phyloP scores from a whole-genome alignment of 2,113 vertebrate genomes.

The Crotalus tigris region DNA sequence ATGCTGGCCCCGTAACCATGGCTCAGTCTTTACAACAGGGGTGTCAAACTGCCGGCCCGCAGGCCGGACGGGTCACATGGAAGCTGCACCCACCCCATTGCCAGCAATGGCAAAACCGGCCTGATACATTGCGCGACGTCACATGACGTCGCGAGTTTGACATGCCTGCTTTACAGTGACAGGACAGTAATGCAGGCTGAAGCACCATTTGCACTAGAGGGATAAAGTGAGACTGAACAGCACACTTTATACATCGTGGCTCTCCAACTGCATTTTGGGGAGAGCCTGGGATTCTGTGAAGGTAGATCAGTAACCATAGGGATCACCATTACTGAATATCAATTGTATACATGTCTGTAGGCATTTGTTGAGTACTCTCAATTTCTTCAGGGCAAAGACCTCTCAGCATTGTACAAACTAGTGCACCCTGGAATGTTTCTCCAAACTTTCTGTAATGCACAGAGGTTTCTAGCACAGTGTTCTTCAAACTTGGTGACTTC shows the following conservation, averaged over 20 bases:
- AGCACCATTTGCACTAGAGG: not conserved
- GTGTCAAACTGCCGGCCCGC: too few species aligned
- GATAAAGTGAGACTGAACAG: not conserved
- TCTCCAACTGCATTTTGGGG: not conserved
- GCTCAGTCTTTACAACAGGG: not conserved
- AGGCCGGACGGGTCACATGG: too few species aligned
- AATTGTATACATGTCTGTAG: not conserved
- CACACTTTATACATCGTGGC: not conserved
- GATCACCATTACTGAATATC: too few species aligned
- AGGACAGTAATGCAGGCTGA: not conserved
- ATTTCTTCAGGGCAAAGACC: not conserved
- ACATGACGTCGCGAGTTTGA: too few species aligned
- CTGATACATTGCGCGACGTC: too few species aligned
- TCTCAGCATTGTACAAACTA: not conserved
- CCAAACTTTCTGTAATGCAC: not conserved
- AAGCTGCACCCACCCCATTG: too few species aligned
- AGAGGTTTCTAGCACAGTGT: not conserved
- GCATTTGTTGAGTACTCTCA: not conserved
- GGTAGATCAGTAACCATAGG: not conserved
- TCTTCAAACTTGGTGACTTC: not conserved
- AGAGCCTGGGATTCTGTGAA: not conserved
- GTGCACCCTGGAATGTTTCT: not conserved
- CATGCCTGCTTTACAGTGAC: not conserved
- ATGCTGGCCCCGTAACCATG: not conserved
- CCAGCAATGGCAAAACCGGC: too few species aligned